Conservation (phyloP, 2,888 invertebrate genomes). For the Acanthacorydalis orientalis region DNA sequence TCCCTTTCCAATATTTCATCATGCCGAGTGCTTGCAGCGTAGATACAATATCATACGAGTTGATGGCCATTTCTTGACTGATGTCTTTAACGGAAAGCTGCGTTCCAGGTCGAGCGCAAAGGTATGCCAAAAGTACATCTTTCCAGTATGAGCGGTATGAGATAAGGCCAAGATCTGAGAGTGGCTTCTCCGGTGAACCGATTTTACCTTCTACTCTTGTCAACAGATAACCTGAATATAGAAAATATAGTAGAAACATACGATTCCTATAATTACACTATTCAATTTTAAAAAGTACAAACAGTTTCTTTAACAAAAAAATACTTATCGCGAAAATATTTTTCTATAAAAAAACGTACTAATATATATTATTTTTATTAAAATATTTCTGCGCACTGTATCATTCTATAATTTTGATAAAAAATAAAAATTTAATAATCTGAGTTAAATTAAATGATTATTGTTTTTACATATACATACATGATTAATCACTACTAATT, state of each 20-base stretch:
- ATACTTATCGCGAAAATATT: too few species aligned
- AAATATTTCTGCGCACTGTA: too few species aligned
- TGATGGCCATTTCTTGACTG: slow-evolving; percentile 85
- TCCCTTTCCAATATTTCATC: slow-evolving; percentile 99
- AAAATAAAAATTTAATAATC: too few species aligned
- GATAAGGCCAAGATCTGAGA: slow-evolving; percentile 92
- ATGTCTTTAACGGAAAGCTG: slow-evolving; percentile 84
- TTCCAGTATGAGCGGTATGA: slow-evolving; percentile 99
- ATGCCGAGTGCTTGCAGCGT: slow-evolving; percentile 91
- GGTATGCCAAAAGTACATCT: slow-evolving; percentile 79
- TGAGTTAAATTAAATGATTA: too few species aligned
- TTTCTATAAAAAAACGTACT: too few species aligned
- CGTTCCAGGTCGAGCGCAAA: slow-evolving; percentile 77
- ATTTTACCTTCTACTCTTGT: slow-evolving; percentile 93
- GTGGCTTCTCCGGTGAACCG: slow-evolving; percentile 97
- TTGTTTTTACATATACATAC: too few species aligned
- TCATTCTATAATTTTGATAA: too few species aligned
- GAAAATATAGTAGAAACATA: slow-evolving; percentile 6
- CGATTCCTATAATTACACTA: too few species aligned
- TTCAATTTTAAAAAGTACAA: too few species aligned
- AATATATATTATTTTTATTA: too few species aligned
- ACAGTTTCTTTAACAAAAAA: too few species aligned
- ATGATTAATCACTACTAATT: too few species aligned
- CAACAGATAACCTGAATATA: slow-evolving; percentile 72
- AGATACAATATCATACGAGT: slow-evolving; percentile 93